Percentiles rank a stretch among this genome's conserved stretches.
Conservation (phyloP, 2,113 vertebrate genomes). For the Gnathonemus echidnorhynchus region DNA sequence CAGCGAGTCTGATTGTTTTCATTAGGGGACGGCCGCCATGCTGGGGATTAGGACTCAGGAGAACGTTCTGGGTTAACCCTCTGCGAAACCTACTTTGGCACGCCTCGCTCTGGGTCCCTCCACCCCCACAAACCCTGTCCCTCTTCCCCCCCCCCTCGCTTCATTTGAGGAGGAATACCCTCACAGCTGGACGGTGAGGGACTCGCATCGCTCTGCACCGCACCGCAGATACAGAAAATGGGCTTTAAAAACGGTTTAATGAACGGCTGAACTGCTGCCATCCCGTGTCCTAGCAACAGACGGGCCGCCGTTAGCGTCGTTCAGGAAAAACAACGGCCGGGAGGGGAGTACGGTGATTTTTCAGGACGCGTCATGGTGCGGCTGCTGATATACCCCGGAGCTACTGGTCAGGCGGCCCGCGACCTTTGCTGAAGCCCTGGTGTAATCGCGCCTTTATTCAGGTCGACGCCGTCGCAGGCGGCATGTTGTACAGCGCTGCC, state of each 20-base stretch:
- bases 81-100: not conserved
- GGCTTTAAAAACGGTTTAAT: not conserved
- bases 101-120: not conserved
- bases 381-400: not conserved
- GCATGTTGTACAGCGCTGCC: not conserved
- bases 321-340: not conserved
- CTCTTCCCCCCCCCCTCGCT: not conserved
- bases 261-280: not conserved
- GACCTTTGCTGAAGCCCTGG: not conserved
- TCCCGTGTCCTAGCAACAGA: constrained; percentile 3
- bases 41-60: not conserved
- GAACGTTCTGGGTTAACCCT: not conserved
- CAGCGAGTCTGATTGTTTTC: constrained; percentile 3
- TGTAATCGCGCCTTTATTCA: not conserved
- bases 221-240: not conserved
- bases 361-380: not conserved
- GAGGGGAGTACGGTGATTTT: not conserved
- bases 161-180: not conserved
- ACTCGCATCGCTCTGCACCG: not conserved
- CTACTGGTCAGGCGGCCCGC: not conserved
- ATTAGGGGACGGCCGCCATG: not conserved
- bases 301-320: not conserved
- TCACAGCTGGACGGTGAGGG: not conserved
- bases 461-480: not conserved
- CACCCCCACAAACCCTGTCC: not conserved